Evolutionary conservation across 2,797 vertebrate genomes (phyloP).

Genomic region (Sciurus carolinensis): DNA sequence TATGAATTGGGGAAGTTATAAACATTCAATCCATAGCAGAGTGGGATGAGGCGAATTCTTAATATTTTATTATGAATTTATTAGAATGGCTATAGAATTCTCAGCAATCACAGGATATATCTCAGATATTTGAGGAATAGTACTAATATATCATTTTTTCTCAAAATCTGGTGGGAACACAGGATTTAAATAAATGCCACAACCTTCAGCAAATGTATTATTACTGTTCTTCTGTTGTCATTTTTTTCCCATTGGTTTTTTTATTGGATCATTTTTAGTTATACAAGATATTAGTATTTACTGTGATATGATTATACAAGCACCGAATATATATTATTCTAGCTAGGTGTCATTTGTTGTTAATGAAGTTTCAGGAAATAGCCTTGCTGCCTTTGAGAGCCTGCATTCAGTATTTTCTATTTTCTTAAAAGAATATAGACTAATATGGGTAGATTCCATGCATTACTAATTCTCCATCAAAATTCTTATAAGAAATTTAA

Average conservation of each 20-base stretch:
- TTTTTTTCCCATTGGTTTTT: no score
- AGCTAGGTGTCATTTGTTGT: neutral
- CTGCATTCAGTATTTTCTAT: neutral
- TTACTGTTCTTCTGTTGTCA: neutral
- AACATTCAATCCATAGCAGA: neutral
- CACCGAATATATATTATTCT: no score
- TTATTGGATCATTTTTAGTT: no score
- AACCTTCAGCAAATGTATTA: neutral
- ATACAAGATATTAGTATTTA: no score
- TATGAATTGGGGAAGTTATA: neutral
- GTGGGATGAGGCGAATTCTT: neutral
- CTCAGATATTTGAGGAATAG: neutral
- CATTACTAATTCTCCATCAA: neutral
- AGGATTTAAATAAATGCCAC: neutral
- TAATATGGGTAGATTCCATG: neutral
- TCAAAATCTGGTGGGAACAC: neutral
- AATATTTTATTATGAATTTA: neutral
- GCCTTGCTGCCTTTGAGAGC: neutral
- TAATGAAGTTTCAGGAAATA: neutral
- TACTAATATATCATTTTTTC: neutral
- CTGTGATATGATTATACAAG: no score
- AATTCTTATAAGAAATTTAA: neutral
- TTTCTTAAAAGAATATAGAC: neutral
- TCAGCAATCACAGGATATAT: neutral
- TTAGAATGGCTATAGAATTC: neutral